Conservation (phyloP, 2,888 invertebrate genomes). For the Lumbricus terrestris region DNA sequence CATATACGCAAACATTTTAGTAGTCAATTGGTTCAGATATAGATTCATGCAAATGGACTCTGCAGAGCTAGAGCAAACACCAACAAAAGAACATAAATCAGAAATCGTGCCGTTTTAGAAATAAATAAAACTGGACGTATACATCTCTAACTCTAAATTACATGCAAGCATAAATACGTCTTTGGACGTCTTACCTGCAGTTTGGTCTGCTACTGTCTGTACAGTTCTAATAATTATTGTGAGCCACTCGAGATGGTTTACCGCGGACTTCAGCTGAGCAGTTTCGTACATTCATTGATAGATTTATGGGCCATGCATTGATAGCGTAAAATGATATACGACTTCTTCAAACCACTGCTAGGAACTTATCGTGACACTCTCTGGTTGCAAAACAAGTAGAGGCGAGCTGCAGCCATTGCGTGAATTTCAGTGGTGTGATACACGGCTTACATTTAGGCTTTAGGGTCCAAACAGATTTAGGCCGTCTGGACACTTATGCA, state of each 20-base stretch:
- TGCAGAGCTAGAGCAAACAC: no score
- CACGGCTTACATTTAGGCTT: no score
- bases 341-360: neutral
- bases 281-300: neutral
- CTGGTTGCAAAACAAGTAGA: neutral
- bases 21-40: no score
- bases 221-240: neutral
- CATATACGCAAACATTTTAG: neutral
- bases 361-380: neutral
- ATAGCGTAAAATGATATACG: neutral
- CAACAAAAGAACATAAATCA: neutral
- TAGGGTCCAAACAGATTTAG: neutral
- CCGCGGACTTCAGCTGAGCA: neutral
- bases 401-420: neutral
- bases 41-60: no score
- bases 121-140: neutral
- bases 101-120: neutral
- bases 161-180: neutral
- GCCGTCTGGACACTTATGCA: neutral
- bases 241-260: neutral
- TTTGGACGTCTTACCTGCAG: neutral
- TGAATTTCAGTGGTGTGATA: neutral
- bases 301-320: neutral
- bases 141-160: neutral
- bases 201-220: no score